A percentile compares a stretch with the other conserved stretches of the same genome.
Conservation (phyloP, 2,888 invertebrate species). For the Bimastos eiseni region DNA sequence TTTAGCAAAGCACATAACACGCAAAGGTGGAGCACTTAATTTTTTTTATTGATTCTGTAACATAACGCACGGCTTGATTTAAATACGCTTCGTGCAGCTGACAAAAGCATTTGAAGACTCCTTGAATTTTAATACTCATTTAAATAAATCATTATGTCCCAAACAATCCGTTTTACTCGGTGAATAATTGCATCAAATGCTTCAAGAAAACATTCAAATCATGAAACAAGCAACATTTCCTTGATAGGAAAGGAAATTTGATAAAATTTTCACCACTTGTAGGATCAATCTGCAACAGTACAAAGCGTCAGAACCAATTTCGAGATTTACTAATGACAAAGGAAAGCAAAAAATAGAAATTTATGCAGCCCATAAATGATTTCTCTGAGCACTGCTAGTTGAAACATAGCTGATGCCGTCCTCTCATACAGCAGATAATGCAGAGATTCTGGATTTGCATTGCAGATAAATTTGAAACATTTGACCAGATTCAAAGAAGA, state of each 20-base stretch:
- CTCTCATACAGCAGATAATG: background rate
- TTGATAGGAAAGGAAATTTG: background rate
- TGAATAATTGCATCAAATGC: background rate
- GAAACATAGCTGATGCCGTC: background rate
- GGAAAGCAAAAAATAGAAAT: background rate
- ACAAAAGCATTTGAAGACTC: background rate
- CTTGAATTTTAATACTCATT: background rate
- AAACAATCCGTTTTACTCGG: background rate
- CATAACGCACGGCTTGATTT: background rate
- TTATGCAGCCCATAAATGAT: background rate
- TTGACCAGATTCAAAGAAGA: background rate
- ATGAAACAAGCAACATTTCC: background rate
- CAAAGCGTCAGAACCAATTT: background rate
- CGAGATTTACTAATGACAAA: background rate
- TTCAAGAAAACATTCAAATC: background rate
- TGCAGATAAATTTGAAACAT: conserved; percentile 13
- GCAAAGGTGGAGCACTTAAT: background rate
- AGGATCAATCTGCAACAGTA: background rate
- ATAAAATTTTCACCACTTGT: background rate
- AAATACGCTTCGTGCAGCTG: background rate
- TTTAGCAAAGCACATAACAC: conserved; percentile 5
- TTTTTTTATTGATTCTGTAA: conserved; percentile 8
- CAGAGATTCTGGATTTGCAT: background rate
- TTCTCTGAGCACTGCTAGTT: background rate
- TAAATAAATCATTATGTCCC: background rate